Evolutionary conservation across 2,888 invertebrate species (phyloP), one percentile per base, ranked within the genome.

Genomic region (Tipula unca): DNA sequence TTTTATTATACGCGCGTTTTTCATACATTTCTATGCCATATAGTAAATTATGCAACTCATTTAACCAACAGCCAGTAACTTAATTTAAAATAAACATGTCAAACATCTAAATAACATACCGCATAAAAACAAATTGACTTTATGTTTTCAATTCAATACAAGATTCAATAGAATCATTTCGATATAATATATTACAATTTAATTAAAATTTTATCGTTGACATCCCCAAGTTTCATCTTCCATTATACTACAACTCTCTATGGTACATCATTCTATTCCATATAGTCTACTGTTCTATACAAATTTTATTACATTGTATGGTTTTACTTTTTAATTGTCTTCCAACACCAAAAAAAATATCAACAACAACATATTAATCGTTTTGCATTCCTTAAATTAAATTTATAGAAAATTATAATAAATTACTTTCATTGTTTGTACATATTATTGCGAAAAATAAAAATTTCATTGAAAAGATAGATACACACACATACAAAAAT

Each of bases 201-300:
- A 69, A 69, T 69, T 69, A 69, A 69, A 69, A 69, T 69, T 69
- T 69, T 69, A 69, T 69, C 69, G 69, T 69, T 69, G 69, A 69
- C 25, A 69, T 69, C 25, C 69, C 69, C 10, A 25, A 69, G 8
- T 69, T 69, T 69, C 69, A 25, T 69, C 69, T 69, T 25, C 10
- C n/a, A 25, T 69, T 1, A 54, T 54, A 17, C 48, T 25, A 69
- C 10, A 69, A 69, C 25, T 17, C 48, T 17, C 6, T 48, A 17
- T 48, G 48, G 6, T 54, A n/a, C 20, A n/a, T n/a, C n/a, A n/a
- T 10, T 48, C n/a, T 10, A 54, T 54, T 6, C n/a, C 6, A 17
- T 54, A 54, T 5, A 17, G 17, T 54, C 48, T 54, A 54, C 13
- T 6, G 5, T 54, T n/a, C 17, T 54, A 54, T 54, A 54, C 17